These are phyloP conservation scores for Eriocheir sinensis DNA, from an alignment of 1,140 invertebrate species.

Conservation along the genomic window DNA sequence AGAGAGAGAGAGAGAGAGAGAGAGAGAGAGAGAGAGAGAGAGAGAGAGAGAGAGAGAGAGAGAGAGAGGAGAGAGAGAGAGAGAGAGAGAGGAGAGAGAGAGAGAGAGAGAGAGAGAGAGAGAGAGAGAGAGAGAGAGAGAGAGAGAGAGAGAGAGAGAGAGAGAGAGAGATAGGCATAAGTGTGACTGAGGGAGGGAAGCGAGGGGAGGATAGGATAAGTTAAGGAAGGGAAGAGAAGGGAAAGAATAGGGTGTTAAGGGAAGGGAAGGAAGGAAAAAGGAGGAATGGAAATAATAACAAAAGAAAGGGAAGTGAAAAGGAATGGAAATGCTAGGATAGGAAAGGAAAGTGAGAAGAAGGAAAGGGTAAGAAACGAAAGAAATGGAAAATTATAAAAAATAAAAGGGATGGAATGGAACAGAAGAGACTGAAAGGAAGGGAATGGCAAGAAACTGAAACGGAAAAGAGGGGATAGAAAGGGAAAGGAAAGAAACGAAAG, in stretches of 20 bases:
- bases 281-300: neutral
- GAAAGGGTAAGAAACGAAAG: neutral
- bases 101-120: slow-evolving; percentile 20
- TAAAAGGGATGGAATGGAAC: no score
- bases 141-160: no score
- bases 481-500: neutral
- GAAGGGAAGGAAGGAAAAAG: neutral
- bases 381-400: neutral
- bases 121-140: neutral
- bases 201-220: no score
- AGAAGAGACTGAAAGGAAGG: neutral
- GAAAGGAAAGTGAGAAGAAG: neutral
- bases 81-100: neutral
- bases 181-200: neutral
- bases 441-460: neutral
- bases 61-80: neutral
- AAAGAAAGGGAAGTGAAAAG: neutral
- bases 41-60: neutral
- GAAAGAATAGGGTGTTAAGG: no score
- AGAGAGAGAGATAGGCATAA: neutral
- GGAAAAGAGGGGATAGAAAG: neutral
- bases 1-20: neutral
- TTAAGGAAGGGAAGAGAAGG: neutral
- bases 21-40: slow-evolving; percentile 1
- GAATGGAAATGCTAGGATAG: neutral